Conservation (phyloP, 2,888 invertebrate species). For the Panorpa germanica region DNA sequence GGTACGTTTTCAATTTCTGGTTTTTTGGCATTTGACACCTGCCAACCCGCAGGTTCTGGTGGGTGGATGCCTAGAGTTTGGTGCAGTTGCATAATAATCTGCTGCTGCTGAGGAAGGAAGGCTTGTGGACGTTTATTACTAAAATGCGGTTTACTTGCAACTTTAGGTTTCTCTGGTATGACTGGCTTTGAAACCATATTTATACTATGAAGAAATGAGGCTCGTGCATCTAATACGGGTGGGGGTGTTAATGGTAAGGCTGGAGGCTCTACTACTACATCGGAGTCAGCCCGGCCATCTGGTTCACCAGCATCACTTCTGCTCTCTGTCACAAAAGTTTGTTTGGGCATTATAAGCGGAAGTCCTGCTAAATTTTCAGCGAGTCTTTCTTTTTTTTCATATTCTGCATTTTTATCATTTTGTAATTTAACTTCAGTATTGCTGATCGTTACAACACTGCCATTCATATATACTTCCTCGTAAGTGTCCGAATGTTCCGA, state of each 20-base stretch:
- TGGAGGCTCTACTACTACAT: constrained; percentile 45
- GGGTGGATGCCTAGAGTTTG: constrained; percentile 27
- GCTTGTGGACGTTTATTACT: constrained; percentile 32
- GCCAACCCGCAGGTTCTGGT: constrained; percentile 21
- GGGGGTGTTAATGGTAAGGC: constrained; percentile 51
- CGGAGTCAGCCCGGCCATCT: constrained; percentile 72
- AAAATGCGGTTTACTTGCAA: constrained; percentile 51
- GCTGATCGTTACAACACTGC: too few relatives aligned
- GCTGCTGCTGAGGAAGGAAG: constrained; percentile 31
- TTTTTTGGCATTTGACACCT: constrained; percentile 5
- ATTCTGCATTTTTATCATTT: constrained; percentile 28
- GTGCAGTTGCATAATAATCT: constrained; percentile 32
- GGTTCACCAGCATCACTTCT: constrained; percentile 70
- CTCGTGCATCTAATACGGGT: constrained; percentile 34
- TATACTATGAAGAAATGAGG: constrained; percentile 54
- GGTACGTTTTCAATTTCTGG: constrained; percentile 5
- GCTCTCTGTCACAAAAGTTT: constrained; percentile 31
- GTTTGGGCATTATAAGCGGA: constrained; percentile 8
- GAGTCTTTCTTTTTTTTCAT: constrained; percentile 30
- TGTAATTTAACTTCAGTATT: too few relatives aligned
- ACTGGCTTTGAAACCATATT: constrained; percentile 23
- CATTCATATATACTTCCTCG: too few relatives aligned
- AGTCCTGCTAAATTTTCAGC: constrained; percentile 22
- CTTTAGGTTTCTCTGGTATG: constrained; percentile 36
- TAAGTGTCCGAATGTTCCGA: too few relatives aligned